Conservation (phyloP, 2,888 invertebrate species). For the Coelopa pilipes region DNA sequence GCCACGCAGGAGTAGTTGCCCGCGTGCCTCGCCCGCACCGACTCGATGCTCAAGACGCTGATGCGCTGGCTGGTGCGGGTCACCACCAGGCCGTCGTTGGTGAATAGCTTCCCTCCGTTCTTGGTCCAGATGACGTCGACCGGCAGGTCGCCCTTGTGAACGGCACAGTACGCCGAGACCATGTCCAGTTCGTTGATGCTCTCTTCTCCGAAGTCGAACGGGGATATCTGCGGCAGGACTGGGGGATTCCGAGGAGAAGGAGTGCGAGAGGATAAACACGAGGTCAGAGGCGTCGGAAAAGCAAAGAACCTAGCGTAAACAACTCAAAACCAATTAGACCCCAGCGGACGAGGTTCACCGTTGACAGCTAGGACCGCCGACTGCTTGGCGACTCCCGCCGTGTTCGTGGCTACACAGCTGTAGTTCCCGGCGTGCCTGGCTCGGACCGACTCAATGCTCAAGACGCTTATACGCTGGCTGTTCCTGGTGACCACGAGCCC, state of each 20-base stretch:
- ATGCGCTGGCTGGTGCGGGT: conserved; percentile 58
- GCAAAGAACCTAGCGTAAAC: conserved; percentile 19
- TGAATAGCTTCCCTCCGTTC: conserved; percentile 65
- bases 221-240: conserved; percentile 78
- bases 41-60: conserved; percentile 75
- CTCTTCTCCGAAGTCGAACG: conserved; percentile 76
- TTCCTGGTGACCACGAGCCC: conserved; percentile 71
- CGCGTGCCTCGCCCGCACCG: conserved; percentile 74
- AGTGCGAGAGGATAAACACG: conserved; percentile 14
- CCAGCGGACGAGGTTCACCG: conserved; percentile 66
- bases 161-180: conserved; percentile 75
- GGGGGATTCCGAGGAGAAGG: conserved; percentile 38
- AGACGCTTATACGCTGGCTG: conserved; percentile 73
- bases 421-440: conserved; percentile 74
- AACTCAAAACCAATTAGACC: conserved; percentile 21
- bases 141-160: conserved; percentile 80
- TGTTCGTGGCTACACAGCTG: conserved; percentile 73
- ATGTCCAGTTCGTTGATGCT: conserved; percentile 75
- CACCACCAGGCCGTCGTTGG: conserved; percentile 69
- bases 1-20: conserved; percentile 78
- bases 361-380: conserved; percentile 71
- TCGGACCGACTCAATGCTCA: conserved; percentile 73
- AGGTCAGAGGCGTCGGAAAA: conserved; percentile 6
- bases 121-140: conserved; percentile 77
- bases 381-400: conserved; percentile 71